phyloP scores from a whole-genome alignment of 2,888 invertebrate genomes.

The Schrankia costaestrigalis region DNA sequence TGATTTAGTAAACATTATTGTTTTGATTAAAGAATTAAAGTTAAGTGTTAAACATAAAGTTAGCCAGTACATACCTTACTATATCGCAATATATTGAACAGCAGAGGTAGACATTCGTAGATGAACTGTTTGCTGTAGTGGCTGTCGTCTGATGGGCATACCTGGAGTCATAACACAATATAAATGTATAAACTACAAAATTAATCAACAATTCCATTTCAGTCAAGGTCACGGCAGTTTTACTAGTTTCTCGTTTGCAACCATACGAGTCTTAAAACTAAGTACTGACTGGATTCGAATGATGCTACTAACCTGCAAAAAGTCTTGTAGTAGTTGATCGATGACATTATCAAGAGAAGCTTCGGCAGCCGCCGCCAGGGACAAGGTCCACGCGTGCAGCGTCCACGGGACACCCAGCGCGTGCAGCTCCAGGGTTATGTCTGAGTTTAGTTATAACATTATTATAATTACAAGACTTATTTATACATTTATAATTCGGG shows the following conservation, averaged over 20 bases:
- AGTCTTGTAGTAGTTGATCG: constrained; percentile 93
- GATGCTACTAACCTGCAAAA: constrained; percentile 82
- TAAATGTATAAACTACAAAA: neutral
- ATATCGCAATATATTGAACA: constrained; percentile 94
- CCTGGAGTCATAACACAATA: constrained; percentile 56
- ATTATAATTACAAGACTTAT: neutral
- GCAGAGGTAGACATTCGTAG: constrained; percentile 92
- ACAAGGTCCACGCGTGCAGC: constrained; percentile 95
- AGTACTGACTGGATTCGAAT: neutral
- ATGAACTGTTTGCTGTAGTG: constrained; percentile 92
- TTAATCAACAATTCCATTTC: neutral
- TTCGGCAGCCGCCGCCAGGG: constrained; percentile 92
- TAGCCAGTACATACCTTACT: constrained; percentile 86
- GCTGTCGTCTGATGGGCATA: constrained; percentile 90
- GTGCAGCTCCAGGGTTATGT: constrained; percentile 93
- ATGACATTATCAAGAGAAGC: constrained; percentile 91
- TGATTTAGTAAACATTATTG: no score
- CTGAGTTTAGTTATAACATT: constrained; percentile 53
- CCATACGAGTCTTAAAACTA: no score
- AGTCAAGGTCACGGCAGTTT: no score
- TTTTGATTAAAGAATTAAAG: no score
- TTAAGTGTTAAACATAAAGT: no score
- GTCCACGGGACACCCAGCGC: constrained; percentile 95
- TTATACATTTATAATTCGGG: no score
- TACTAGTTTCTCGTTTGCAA: no score